Conservation (phyloP, 2,888 invertebrate genomes). For the Hirtodrosophila histrioides region DNA sequence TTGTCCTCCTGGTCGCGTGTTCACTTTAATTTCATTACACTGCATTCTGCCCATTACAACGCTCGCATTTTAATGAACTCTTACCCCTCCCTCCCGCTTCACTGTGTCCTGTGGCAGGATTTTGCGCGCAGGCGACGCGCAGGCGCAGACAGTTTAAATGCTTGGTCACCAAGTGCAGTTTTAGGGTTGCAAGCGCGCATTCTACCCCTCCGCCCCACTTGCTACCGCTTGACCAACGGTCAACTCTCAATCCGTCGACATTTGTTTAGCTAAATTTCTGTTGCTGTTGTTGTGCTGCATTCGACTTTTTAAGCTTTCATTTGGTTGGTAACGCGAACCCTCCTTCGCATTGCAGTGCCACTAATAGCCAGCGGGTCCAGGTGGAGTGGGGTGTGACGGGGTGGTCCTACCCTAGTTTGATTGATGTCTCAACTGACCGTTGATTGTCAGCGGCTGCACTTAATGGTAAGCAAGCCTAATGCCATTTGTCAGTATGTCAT, state of each 20-base stretch:
- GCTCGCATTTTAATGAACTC: conserved; percentile 72
- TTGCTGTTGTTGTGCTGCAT: conserved; percentile 9
- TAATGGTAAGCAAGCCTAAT: conserved; percentile 70
- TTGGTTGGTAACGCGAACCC: conserved; percentile 15
- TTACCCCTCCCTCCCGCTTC: conserved; percentile 4
- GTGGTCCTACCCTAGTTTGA: conserved; percentile 61
- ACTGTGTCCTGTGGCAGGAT: conserved; percentile 53
- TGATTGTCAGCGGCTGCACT: conserved; percentile 61
- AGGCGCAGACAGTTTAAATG: conserved; percentile 76
- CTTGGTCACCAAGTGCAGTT: conserved; percentile 46
- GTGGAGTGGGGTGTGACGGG: conserved; percentile 5
- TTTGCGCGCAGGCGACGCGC: conserved; percentile 59
- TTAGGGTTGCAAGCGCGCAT: conserved; percentile 50
- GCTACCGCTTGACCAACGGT: conserved; percentile 56
- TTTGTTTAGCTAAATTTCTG: conserved; percentile 4
- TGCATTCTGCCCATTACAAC: conserved; percentile 68
- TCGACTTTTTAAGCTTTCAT: conserved; percentile 61
- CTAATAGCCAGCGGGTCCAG: conserved; percentile 10
- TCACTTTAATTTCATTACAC: conserved; percentile 75
- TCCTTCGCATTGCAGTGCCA: conserved; percentile 13
- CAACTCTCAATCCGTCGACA: conserved; percentile 42
- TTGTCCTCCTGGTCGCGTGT: conserved; percentile 48
- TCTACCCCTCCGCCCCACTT: background rate
- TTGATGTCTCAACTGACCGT: conserved; percentile 77
- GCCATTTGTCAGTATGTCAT: conserved; percentile 65